Evolutionary conservation across 2,888 invertebrate species (phyloP), one percentile per base, ranked within the genome.

Genomic region (Acleris cristana): DNA sequence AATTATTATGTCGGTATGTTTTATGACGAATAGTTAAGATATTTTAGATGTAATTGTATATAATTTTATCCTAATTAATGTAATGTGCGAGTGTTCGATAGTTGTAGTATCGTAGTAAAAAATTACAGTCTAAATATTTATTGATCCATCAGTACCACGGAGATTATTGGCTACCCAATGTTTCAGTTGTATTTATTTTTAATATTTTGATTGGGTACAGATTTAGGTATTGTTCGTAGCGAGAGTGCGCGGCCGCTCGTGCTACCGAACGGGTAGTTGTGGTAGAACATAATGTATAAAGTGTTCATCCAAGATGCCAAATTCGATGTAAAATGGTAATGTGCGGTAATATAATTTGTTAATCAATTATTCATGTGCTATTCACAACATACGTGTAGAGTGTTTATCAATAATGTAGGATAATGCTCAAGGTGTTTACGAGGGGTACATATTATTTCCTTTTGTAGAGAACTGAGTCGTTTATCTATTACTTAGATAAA

Each of bases 21-120:
- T 62, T 66, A 51, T 73, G 77, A 79, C 72, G 82, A 85, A 75
- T 85, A 85, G 80, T 83, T 90, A 89, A 86, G 84, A 77, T 82
- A 84, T 80, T 78, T 84, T 90, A 91, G 89, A 76, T 78, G 75
- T 90, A 88, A 89, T 84, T 92, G 92, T 92, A 92, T 92, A 92
- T 92, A 91, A 81, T 87, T 91, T 90, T 86, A 87, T 83, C 81
- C 82, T 89, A 90, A 89, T 88, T 83, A 87, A 87, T 88, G 87
- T 90, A 87, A 89, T 84, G 92, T 92, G 92, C 84, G 92, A 87
- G 92, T 92, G 92, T 91, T 92, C 85, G 87, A 90, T 92, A 92
- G 91, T 79, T 85, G 92, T 92, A 92, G 92, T 82, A 80, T 86
- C 79, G 89, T 90, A 88, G 90, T 77, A 75, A 82, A 75, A 74